A percentile compares a stretch with the other conserved stretches of the same genome.
Conservation (phyloP, 23 tunicate species). For the Halocynthia roretzi region DNA sequence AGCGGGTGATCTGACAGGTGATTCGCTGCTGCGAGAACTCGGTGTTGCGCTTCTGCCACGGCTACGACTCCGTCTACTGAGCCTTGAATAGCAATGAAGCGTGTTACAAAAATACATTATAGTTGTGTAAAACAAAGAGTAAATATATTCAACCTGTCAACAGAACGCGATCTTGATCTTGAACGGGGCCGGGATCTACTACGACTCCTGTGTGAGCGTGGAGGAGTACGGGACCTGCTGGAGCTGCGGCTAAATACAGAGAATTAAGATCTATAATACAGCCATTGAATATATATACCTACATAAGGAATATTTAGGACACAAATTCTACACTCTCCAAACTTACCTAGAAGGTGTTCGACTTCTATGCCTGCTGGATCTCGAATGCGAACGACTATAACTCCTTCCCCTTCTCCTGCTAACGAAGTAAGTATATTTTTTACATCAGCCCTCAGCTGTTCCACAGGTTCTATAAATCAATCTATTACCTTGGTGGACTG, state of each 20-base stretch:
- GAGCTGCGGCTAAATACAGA: slow-evolving; percentile 3
- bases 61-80: slow-evolving; percentile 3
- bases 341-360: slow-evolving; percentile 36
- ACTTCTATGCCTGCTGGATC: slow-evolving; percentile 34
- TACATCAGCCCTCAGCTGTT: neutral
- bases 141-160: slow-evolving; percentile 19
- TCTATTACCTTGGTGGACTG: slow-evolving; percentile 23
- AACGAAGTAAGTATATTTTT: neutral
- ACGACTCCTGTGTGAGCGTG: neutral
- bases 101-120: neutral
- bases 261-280: neutral
- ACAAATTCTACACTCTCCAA: neutral
- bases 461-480: neutral
- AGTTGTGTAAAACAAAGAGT: neutral
- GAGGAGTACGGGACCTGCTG: slow-evolving; percentile 15
- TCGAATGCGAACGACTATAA: slow-evolving; percentile 73
- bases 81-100: neutral
- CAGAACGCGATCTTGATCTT: slow-evolving; percentile 61
- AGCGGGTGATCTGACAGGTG: slow-evolving; percentile 29
- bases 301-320: neutral
- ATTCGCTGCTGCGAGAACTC: slow-evolving; percentile 36
- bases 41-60: slow-evolving; percentile 17
- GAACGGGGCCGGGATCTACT: slow-evolving; percentile 23
- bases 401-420: slow-evolving; percentile 42
- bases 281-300: neutral